These are phyloP conservation scores for Drosophila mayaguana DNA, from an alignment of 2,888 invertebrate genomes.

Conservation along the genomic window DNA sequence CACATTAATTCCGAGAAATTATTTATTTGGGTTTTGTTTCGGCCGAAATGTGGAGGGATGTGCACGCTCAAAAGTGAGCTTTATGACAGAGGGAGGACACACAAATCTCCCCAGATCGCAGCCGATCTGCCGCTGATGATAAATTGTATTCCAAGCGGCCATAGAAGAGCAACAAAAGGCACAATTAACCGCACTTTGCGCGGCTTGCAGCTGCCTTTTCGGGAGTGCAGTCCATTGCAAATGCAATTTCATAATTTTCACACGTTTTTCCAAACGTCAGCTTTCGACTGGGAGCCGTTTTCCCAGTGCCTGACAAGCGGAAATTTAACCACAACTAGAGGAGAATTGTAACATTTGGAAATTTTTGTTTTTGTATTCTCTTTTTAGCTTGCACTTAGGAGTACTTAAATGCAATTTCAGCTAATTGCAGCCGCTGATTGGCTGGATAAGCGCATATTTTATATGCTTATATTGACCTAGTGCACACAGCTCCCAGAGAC, in stretches of 20 bases:
- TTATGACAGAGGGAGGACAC: slow-evolving; percentile 69
- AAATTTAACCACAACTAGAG: slow-evolving; percentile 44
- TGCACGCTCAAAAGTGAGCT: slow-evolving; percentile 47
- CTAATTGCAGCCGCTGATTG: slow-evolving; percentile 67
- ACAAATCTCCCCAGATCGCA: slow-evolving; percentile 70
- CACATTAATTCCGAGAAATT: slow-evolving; percentile 62
- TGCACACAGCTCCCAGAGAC: slow-evolving; percentile 17
- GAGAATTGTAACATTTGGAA: slow-evolving; percentile 54
- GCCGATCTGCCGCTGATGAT: slow-evolving; percentile 54
- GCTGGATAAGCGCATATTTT: slow-evolving; percentile 52
- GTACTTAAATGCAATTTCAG: slow-evolving; percentile 69
- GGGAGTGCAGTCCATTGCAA: slow-evolving; percentile 58
- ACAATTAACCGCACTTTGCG: slow-evolving; percentile 43
- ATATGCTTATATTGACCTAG: slow-evolving; percentile 31
- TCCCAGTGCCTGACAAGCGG: slow-evolving; percentile 64
- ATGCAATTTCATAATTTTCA: slow-evolving; percentile 75
- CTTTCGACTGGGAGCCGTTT: slow-evolving; percentile 50
- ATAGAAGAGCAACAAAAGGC: slow-evolving; percentile 54
- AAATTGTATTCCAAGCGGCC: slow-evolving; percentile 28
- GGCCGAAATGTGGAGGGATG: slow-evolving; percentile 37
- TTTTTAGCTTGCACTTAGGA: slow-evolving; percentile 51
- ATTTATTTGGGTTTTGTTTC: slow-evolving; percentile 52
- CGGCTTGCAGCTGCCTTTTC: slow-evolving; percentile 47
- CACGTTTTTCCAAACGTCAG: slow-evolving; percentile 64
- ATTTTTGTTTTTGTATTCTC: neutral